phyloP scores from a whole-genome alignment of 2,113 vertebrate species.

The Syngnathus floridae region DNA sequence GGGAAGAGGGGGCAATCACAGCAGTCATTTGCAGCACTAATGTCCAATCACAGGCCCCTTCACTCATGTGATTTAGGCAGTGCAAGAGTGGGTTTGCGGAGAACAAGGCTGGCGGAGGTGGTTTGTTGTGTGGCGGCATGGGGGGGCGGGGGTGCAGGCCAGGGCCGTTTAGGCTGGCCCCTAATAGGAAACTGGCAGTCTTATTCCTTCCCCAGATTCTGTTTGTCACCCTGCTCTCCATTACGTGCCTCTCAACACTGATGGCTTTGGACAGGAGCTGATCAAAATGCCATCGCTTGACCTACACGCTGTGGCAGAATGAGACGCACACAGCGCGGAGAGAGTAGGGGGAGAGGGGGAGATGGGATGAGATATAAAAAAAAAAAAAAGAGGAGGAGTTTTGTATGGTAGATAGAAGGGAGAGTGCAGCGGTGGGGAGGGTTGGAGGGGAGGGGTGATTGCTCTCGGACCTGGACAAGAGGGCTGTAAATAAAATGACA shows the following conservation, averaged over 20 bases:
- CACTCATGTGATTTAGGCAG: conserved; percentile 99
- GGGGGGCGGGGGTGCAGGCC: conserved; percentile 33
- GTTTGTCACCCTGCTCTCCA: conserved; percentile 82
- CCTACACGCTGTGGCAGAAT: conserved; percentile 86
- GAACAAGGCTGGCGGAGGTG: conserved; percentile 62
- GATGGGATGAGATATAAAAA: conserved; percentile 37
- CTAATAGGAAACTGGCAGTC: conserved; percentile 99
- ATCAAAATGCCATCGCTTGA: conserved; percentile 99
- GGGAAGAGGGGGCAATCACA: conserved; percentile 87
- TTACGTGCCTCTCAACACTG: conserved; percentile 99
- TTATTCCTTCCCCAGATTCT: conserved; percentile 93
- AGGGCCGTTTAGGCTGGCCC: conserved; percentile 65
- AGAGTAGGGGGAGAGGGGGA: conserved; percentile 23
- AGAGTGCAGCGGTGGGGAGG: conserved; percentile 21
- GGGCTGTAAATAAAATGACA: conserved; percentile 99
- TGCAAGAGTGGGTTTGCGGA: conserved; percentile 79
- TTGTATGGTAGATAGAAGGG: conserved; percentile 43
- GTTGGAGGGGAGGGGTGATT: conserved; percentile 40
- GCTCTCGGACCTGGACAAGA: conserved; percentile 68
- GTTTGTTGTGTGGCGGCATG: conserved; percentile 4
- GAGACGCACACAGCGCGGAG: conserved; percentile 42
- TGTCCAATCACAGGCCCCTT: conserved; percentile 99
- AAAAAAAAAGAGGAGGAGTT: conserved; percentile 40
- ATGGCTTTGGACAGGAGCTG: conserved; percentile 99
- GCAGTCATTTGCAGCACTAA: conserved; percentile 99